Evolutionary conservation across 2,888 invertebrate species (phyloP).

Genomic region (Boloria euphrosyne): DNA sequence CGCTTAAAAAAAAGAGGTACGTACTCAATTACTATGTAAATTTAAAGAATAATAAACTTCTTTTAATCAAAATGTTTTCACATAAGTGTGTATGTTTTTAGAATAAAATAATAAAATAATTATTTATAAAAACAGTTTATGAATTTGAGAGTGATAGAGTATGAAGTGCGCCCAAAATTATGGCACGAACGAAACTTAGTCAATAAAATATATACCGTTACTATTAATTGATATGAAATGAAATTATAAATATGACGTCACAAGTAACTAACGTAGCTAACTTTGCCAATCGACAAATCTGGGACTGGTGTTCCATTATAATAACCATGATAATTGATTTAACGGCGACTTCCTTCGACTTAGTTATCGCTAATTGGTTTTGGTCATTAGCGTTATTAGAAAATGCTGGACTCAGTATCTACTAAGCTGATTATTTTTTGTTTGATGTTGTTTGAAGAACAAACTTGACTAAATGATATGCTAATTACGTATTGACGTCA

Average conservation of each 20-base stretch:
- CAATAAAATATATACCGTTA: too few relatives aligned
- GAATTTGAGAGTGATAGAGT: too few relatives aligned
- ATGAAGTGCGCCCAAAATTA: too few relatives aligned
- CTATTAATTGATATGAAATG: too few relatives aligned
- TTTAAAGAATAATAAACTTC: too few relatives aligned
- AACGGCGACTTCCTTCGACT: slow-evolving; percentile 14
- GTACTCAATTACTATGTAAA: too few relatives aligned
- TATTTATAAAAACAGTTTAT: too few relatives aligned
- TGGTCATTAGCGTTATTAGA: slow-evolving; percentile 10
- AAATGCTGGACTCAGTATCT: background rate
- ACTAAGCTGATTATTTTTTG: slow-evolving; percentile 14
- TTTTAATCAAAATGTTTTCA: too few relatives aligned
- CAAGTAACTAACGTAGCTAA: background rate
- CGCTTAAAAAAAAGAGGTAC: too few relatives aligned
- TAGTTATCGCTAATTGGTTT: slow-evolving; percentile 10
- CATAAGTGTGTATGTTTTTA: too few relatives aligned
- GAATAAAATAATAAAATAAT: too few relatives aligned
- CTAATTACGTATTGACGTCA: background rate
- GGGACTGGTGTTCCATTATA: slow-evolving; percentile 2
- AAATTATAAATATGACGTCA: background rate
- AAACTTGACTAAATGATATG: slow-evolving; percentile 4
- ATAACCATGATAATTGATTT: slow-evolving; percentile 18
- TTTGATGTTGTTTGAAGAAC: background rate
- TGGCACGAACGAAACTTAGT: too few relatives aligned
- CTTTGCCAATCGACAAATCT: slow-evolving; percentile 1